Evolutionary conservation across 2,888 invertebrate species (phyloP).

Genomic region (Oscheius onirici): DNA sequence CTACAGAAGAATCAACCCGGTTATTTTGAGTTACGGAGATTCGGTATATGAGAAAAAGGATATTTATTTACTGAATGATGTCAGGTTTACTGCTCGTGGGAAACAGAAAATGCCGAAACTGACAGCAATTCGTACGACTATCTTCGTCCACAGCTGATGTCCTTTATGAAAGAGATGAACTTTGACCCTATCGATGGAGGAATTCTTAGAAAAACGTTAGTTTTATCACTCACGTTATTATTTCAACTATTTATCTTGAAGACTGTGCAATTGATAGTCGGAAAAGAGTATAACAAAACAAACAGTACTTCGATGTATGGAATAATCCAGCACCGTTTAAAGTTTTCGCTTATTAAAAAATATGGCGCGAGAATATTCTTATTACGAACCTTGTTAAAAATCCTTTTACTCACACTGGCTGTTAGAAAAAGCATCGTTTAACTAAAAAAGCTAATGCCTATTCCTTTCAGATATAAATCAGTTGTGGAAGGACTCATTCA

Average conservation of each 20-base stretch:
- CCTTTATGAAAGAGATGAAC: neutral
- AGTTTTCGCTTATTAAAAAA: no score
- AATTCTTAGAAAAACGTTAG: conserved; percentile 3
- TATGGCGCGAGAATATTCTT: no score
- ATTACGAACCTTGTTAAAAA: no score
- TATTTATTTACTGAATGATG: neutral
- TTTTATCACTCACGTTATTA: no score
- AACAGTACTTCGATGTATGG: no score
- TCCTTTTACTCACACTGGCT: no score
- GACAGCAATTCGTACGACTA: neutral
- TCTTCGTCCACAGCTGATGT: conserved; percentile 21
- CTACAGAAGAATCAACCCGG: conserved; percentile 8
- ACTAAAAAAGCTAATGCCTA: neutral
- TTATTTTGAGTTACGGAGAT: conserved; percentile 11
- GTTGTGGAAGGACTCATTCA: conserved; percentile 18
- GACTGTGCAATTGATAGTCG: no score
- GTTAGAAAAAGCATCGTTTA: neutral
- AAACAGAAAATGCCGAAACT: neutral
- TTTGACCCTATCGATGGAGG: conserved; percentile 20
- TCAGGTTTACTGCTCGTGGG: conserved; percentile 1
- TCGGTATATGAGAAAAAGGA: neutral
- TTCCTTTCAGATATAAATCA: neutral
- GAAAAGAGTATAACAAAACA: no score
- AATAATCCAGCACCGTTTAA: no score
- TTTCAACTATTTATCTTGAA: no score